Base-by-base conservation (phyloP, 2,797 vertebrate species). In the Manis crassicaudata region DNA sequence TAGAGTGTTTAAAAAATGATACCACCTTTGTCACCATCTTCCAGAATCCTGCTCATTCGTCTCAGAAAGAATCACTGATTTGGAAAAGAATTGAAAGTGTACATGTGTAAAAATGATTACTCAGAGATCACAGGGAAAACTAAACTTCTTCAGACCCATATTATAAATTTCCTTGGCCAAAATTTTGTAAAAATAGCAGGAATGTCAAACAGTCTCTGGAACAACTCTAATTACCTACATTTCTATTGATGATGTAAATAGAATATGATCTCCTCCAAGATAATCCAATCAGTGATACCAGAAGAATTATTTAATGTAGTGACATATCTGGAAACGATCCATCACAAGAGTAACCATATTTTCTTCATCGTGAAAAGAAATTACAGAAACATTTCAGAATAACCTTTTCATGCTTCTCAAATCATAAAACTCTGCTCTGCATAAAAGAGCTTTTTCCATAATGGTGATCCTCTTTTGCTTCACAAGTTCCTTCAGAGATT, bases 181-280 rank as follows among this genome's bases (percentile, higher is more conserved):
- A 81, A 63, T 3, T 65, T 67, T 60, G 46, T 32, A 14, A 58
- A 90, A 83, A 90, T 43, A 29, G 1, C n/a, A 91, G 43, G 12
- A 92, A 94, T 96, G 87, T 87, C 70, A 75, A 56, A 63, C 1
- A 50, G 20, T 43, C n/a, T 92, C 60, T 75, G 88, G 12, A 85
- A 81, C 60, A 3, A 80, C 5, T 79, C 62, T 32, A 21, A 29
- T 50, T 87, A 40, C 9, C 81, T 81, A 32, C 60, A 76, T 88
- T 88, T 68, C 80, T 85, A n/a, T 35, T 56, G 77, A 65, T 35
- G 37, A 29, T 2, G 0, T 40, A 67, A 68, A 13, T 43, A 56
- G 46, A 60, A 52, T 56, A 50, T 32, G 18, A 25, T 77, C 9
- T 29, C 2, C 21, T 72, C 29, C 21, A 82, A n/a, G 75, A 40